Evolutionary conservation across 2,888 invertebrate species (phyloP).

Genomic region (Troilus luridus): DNA sequence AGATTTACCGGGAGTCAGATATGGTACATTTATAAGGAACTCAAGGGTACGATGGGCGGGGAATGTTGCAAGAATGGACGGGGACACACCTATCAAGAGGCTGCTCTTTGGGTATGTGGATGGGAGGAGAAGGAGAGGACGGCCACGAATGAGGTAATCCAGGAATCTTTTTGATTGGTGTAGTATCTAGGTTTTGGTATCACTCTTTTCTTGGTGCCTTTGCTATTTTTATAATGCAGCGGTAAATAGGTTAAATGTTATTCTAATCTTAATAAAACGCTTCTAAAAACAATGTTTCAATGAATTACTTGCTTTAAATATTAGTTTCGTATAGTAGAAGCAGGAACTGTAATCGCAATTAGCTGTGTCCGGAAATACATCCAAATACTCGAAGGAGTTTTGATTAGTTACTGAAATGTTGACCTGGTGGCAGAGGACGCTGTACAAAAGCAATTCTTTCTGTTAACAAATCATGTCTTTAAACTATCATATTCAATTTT

Average conservation of each 20-base stretch:
- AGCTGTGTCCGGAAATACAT: not conserved
- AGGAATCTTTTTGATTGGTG: too few relatives aligned
- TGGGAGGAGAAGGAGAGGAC: too few relatives aligned
- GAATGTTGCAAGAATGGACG: too few relatives aligned
- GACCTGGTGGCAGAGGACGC: conserved; percentile 21
- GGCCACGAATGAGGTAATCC: too few relatives aligned
- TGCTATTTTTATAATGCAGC: too few relatives aligned
- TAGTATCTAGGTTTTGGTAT: too few relatives aligned
- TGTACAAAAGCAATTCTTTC: conserved; percentile 49
- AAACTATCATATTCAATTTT: not conserved
- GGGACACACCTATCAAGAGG: too few relatives aligned
- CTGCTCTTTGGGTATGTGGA: too few relatives aligned
- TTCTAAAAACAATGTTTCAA: not conserved
- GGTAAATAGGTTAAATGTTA: not conserved
- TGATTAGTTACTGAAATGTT: not conserved
- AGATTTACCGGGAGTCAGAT: too few relatives aligned
- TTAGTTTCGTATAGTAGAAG: conserved; percentile 18
- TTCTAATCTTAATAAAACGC: not conserved
- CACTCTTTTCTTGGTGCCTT: too few relatives aligned
- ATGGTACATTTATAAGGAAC: too few relatives aligned
- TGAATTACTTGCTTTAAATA: conserved; percentile 43
- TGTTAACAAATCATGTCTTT: not conserved
- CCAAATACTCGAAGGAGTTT: not conserved
- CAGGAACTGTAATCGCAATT: not conserved
- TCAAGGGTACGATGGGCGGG: too few relatives aligned